Evolutionary conservation across 2,113 vertebrate genomes (phyloP), one percentile per base, ranked within the genome.

Genomic region (Calcarius ornatus): DNA sequence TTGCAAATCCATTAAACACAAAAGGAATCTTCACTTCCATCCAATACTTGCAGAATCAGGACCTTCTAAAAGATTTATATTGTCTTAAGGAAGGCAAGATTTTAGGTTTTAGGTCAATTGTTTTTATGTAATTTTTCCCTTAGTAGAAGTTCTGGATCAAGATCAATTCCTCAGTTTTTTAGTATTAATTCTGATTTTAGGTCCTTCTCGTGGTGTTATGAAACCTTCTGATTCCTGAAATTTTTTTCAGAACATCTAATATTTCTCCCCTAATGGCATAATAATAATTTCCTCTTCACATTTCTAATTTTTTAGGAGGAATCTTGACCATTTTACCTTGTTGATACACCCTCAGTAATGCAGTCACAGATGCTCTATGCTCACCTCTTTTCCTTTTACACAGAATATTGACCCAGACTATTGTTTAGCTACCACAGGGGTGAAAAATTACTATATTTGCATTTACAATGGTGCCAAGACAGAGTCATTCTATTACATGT

Each of bases 1-100:
- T 71, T 88, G 48, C 14, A 93, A 88, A 95, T 63, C 50, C 85
- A 88, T 68, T 83, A 90, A 91, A 92, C 31, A 60, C 54, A 83
- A 53, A 47, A 63, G 20, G 40, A 86, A 57, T 73, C 47, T 80
- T 88, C 64, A 38, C 30, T 56, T 73, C 24, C 24, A 77, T 78
- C 63, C 76, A 86, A 66, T 8, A 42, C 15, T 40, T 9, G 11
- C 75, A 76, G 75, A 80, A 94, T 86, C 37, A 47, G 30, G n/a
- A 70, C 72, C 31, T 50, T 79, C 31, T 51, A 66, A 47, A 18
- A 70, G 40, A 59, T 80, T 82, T 50, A 37, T 53, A 64, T 31
- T 70, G 10, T 50, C 31, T 69, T 80, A 70, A 80, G 20, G 11
- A 90, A 82, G 47, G 31, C 18, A 81, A 24, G n/a, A 88, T 80